These are phyloP conservation scores for Melanotaenia parkinsoni DNA, from an alignment of 2,797 vertebrate species.

Conservation along the genomic window DNA sequence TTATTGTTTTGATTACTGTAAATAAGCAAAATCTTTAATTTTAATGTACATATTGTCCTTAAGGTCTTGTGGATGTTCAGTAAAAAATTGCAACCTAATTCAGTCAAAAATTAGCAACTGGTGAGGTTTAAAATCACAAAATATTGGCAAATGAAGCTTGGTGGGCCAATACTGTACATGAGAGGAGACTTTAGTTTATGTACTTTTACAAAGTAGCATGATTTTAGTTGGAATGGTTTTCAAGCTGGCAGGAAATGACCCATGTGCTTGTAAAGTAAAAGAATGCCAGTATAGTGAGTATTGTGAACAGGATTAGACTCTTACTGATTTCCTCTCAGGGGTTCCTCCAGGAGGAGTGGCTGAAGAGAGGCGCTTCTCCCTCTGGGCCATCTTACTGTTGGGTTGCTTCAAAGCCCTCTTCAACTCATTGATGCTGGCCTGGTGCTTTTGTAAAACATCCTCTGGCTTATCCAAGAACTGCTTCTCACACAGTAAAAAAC, in stretches of 20 bases:
- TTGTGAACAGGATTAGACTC: slow-evolving; percentile 37
- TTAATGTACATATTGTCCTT: no score
- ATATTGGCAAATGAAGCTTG: not conserved
- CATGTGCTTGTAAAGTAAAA: not conserved
- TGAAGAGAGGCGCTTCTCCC: slow-evolving; percentile 91
- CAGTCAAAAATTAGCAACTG: not conserved
- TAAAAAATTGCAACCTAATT: not conserved
- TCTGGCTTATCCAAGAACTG: slow-evolving; percentile 98
- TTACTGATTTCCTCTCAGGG: slow-evolving; percentile 88
- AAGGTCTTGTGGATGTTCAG: not conserved
- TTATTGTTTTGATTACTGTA: not conserved
- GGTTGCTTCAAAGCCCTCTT: slow-evolving; percentile 96
- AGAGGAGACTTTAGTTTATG: not conserved
- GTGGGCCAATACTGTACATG: not conserved
- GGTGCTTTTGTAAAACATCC: slow-evolving; percentile 97
- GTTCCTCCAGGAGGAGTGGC: slow-evolving; percentile 88
- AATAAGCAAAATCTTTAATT: not conserved
- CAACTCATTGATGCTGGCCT: slow-evolving; percentile 99
- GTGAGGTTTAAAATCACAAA: not conserved
- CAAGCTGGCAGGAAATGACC: not conserved
- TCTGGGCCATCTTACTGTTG: slow-evolving; percentile 95
- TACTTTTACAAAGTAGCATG: not conserved
- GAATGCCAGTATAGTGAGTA: not conserved
- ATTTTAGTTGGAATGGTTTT: not conserved
- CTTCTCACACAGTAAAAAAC: slow-evolving; percentile 59